Conservation (phyloP, 2,113 vertebrate species). For the Bujurquina vittata region DNA sequence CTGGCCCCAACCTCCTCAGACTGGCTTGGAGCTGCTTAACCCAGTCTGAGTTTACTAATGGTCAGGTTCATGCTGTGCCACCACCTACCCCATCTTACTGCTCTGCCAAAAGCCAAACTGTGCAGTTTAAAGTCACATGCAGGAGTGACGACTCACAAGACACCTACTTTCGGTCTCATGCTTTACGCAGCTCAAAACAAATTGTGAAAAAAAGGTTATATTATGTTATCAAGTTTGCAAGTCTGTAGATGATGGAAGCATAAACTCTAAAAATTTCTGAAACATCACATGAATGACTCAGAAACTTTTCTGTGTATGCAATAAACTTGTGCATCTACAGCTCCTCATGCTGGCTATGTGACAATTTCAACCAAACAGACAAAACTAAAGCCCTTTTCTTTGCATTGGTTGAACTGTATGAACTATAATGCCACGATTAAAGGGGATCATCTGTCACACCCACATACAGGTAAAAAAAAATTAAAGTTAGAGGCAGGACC, state of each 20-base stretch:
- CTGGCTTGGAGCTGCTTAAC: not conserved
- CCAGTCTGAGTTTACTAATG: not conserved
- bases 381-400: too few species aligned
- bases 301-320: too few species aligned
- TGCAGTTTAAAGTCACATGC: not conserved
- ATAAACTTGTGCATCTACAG: too few species aligned
- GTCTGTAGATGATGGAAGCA: not conserved
- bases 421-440: too few species aligned
- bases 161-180: not conserved
- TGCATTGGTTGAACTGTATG: too few species aligned
- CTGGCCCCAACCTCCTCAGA: conserved; percentile 43
- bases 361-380: too few species aligned
- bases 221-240: not conserved
- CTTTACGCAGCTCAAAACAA: not conserved
- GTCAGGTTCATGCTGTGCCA: not conserved
- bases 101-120: not conserved
- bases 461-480: too few species aligned
- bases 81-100: not conserved
- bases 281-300: not conserved
- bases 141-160: not conserved
- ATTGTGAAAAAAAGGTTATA: not conserved
- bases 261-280: not conserved
- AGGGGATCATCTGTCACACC: too few species aligned
- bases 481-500: too few species aligned
- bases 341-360: too few species aligned